Conservation (phyloP, 2,113 vertebrate species). For the Phylloscopus whistleri region DNA sequence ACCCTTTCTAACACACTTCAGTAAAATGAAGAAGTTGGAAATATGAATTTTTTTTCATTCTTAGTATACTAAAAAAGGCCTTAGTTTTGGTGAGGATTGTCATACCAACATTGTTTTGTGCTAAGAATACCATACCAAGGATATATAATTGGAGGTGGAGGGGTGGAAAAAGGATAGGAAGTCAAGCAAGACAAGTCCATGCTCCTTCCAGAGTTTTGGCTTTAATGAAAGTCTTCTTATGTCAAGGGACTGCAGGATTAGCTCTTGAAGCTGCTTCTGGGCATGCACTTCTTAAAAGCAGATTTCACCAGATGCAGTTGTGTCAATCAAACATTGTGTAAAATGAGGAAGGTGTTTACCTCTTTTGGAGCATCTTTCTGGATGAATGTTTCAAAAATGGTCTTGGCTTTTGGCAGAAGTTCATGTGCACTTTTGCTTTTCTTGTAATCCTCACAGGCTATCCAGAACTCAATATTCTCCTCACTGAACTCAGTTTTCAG, state of each 20-base stretch:
- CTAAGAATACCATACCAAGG: not conserved
- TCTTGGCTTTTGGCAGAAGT: conserved; percentile 83
- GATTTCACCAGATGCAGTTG: not conserved
- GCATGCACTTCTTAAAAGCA: not conserved
- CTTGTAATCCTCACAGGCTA: conserved; percentile 93
- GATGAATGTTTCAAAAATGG: conserved; percentile 87
- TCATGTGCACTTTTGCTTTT: conserved; percentile 78
- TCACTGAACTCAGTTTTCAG: conserved; percentile 94
- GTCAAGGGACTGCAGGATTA: not conserved
- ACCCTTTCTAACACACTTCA: not conserved
- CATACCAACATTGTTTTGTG: not conserved
- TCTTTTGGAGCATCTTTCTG: conserved; percentile 88
- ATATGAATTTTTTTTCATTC: not conserved
- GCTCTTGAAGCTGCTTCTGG: not conserved
- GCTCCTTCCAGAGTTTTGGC: not conserved
- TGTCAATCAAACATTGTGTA: not conserved
- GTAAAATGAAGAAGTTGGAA: not conserved
- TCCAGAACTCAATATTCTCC: conserved; percentile 97
- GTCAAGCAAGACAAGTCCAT: not conserved
- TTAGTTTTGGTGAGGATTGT: not conserved
- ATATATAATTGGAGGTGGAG: not conserved
- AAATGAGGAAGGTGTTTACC: conserved; percentile 52
- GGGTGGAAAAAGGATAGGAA: not conserved
- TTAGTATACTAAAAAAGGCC: not conserved
- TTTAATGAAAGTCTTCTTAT: not conserved